Conservation (phyloP, 2,888 invertebrate genomes). For the Andrena praecox region DNA sequence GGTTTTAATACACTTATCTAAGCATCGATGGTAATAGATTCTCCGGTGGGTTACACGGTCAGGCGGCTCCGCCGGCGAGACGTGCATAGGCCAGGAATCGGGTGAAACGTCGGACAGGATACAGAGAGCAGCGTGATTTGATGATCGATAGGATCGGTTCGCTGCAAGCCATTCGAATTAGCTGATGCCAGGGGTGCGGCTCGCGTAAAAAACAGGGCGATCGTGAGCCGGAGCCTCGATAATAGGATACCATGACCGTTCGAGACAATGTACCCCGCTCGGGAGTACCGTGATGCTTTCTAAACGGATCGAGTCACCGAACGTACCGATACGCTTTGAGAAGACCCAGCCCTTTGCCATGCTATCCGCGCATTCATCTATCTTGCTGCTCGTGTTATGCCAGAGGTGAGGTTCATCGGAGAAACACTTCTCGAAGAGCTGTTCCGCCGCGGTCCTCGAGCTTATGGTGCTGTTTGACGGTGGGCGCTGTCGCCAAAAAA, state of each 20-base stretch:
- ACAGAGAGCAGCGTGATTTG: slow-evolving; percentile 46
- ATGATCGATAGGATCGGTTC: slow-evolving; percentile 61
- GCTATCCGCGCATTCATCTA: slow-evolving; percentile 72
- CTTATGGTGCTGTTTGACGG: slow-evolving; percentile 9
- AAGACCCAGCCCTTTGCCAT: slow-evolving; percentile 73
- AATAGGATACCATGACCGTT: slow-evolving; percentile 66
- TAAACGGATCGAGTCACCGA: slow-evolving; percentile 68
- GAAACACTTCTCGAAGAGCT: slow-evolving; percentile 54
- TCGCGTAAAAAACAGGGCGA: slow-evolving; percentile 58
- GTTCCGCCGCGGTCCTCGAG: slow-evolving; percentile 27
- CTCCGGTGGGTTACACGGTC: background rate
- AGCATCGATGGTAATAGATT: slow-evolving; percentile 42
- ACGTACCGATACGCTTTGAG: slow-evolving; percentile 64
- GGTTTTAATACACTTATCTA: slow-evolving; percentile 35
- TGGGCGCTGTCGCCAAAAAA: slow-evolving; percentile 58
- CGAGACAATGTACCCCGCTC: slow-evolving; percentile 54
- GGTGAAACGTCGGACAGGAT: slow-evolving; percentile 35
- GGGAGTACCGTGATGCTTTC: slow-evolving; percentile 65
- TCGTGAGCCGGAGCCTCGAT: slow-evolving; percentile 67
- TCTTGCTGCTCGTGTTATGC: slow-evolving; percentile 78
- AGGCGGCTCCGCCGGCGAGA: slow-evolving; percentile 5
- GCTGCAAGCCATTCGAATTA: slow-evolving; percentile 51
- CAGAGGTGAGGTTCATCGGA: slow-evolving; percentile 73
- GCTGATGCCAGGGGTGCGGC: slow-evolving; percentile 61
- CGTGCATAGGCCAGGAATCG: slow-evolving; percentile 12